phyloP scores from a whole-genome alignment of 2,113 vertebrate species.

The Laticauda laticaudata region DNA sequence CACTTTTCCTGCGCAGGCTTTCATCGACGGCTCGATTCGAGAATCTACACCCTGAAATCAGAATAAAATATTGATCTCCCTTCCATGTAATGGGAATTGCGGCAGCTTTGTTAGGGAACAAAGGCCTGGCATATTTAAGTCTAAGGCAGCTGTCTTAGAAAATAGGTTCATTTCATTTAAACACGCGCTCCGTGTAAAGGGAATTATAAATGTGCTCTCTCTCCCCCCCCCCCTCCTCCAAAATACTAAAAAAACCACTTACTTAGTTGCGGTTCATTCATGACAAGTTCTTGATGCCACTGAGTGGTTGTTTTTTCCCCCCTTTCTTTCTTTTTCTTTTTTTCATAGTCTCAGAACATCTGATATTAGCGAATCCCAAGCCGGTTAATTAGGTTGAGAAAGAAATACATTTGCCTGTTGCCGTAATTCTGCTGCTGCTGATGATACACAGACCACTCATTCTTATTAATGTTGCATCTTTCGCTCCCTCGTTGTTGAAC shows the following conservation, averaged over 20 bases:
- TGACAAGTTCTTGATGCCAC: not conserved
- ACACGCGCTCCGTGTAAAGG: not conserved
- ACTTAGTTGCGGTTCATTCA: not conserved
- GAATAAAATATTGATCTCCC: constrained; percentile 20
- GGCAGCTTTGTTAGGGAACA: not conserved
- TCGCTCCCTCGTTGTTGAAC: constrained; percentile 37
- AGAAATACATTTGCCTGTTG: constrained; percentile 9
- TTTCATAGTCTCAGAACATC: not conserved
- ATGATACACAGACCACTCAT: constrained; percentile 19
- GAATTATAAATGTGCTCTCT: not conserved
- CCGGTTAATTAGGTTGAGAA: constrained; percentile 34
- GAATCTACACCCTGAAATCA: not conserved
- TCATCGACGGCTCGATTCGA: not conserved
- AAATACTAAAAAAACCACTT: not conserved
- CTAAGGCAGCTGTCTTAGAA: constrained; percentile 14
- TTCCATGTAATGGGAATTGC: not conserved
- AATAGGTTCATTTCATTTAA: not conserved
- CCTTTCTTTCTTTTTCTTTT: not conserved
- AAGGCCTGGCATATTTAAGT: not conserved
- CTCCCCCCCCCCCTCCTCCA: not conserved
- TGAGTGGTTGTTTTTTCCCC: not conserved
- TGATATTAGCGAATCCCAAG: not conserved
- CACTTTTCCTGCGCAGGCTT: no score
- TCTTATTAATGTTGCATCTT: constrained; percentile 30
- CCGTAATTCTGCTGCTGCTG: constrained; percentile 4